Evolutionary conservation across 2,797 vertebrate genomes (phyloP), one percentile per base, ranked within the genome.

Genomic region (Sciurus carolinensis): DNA sequence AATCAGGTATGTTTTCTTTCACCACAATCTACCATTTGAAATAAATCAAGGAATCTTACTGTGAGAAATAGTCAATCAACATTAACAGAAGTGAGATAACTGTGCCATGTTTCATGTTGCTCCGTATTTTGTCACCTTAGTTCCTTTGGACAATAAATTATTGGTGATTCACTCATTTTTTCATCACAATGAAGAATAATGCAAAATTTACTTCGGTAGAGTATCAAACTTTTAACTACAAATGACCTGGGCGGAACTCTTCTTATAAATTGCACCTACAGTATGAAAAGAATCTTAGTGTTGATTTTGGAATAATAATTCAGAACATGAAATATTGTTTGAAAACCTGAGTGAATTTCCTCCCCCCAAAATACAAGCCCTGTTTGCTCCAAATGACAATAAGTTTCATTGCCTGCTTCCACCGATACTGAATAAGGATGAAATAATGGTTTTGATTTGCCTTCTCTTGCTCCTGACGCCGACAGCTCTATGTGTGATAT

Each of bases 391-490:
- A 42, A n/a, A 39, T 7, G 10, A 22, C 13, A 52, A 54, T 71
- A 28, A 50, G 8, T 87, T 28, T 13, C 39, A 3, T n/a, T 71
- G 3, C 33, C 7, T 81, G 59, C 79, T 90, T 42, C 69, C 57
- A 22, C 57, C 62, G 77, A 75, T 33, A 54, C 15, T 57, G 69
- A 69, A 18, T 26, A 82, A 64, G n/a, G 50, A 47, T 69, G 57
- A 95, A 92, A 94, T 57, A 88, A 90, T 76, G 73, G 44, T 80
- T 85, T 96, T 91, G 80, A 97, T 96, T 95, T 96, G 57, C 64
- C 57, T 95, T 66, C 28, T 91, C 80, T 92, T 79, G 90, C 92
- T 97, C 47, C 94, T 81, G 66, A 82, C 85, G 64, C 36, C 95
- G 92, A 83, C 15, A 83, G 82, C 24, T 91, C 73, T 26, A 83